Percentiles rank a stretch among this genome's conserved stretches.
These are phyloP conservation scores for Neodiprion fabricii DNA, from an alignment of 1,140 invertebrate genomes.

Conservation along the genomic window DNA sequence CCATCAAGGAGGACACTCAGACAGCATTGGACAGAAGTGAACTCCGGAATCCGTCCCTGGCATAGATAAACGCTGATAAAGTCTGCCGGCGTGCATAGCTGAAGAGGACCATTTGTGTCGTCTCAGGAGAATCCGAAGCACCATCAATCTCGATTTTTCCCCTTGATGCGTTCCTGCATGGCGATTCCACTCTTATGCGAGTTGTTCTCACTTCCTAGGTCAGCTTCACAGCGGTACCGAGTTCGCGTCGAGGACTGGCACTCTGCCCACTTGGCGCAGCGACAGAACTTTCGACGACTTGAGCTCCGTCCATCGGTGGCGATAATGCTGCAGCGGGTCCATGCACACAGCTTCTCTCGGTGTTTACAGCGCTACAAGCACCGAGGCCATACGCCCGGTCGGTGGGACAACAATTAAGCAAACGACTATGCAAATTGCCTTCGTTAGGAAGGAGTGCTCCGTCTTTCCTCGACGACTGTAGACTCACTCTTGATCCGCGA, in stretches of 20 bases:
- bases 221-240: neutral
- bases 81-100: too few relatives aligned
- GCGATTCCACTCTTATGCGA: too few relatives aligned
- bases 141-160: too few relatives aligned
- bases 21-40: too few relatives aligned
- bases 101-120: too few relatives aligned
- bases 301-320: neutral
- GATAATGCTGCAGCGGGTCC: constrained; percentile 1
- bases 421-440: constrained; percentile 42
- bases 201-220: too few relatives aligned
- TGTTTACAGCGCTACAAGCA: neutral
- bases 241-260: neutral
- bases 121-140: too few relatives aligned
- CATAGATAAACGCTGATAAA: too few relatives aligned
- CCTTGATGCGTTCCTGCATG: too few relatives aligned
- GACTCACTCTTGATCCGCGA: neutral
- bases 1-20: too few relatives aligned
- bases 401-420: constrained; percentile 31
- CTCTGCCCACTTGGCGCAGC: neutral
- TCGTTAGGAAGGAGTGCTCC: constrained; percentile 27
- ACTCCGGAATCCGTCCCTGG: too few relatives aligned
- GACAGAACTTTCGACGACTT: neutral
- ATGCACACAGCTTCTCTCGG: neutral
- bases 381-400: constrained; percentile 10
- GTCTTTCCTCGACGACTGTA: neutral